Conservation (phyloP, 2,888 invertebrate genomes). For the Pammene aurita region DNA sequence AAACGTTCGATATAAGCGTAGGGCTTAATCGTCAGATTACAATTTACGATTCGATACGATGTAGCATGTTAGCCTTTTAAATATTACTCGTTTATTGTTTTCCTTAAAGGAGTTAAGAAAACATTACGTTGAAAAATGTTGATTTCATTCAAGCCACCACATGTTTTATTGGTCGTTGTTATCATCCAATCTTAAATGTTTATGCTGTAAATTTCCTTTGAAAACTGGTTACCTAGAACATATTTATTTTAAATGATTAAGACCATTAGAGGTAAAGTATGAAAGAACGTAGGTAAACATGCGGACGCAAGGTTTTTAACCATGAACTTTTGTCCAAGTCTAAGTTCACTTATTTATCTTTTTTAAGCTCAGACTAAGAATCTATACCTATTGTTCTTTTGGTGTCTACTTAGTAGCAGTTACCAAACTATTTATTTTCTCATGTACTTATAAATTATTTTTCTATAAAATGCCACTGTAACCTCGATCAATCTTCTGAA, state of each 20-base stretch:
- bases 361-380: background rate
- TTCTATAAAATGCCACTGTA: slow-evolving; percentile 25
- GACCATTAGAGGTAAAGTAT: background rate
- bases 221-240: too few relatives aligned
- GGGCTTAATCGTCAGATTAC: slow-evolving; percentile 13
- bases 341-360: background rate
- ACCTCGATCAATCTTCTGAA: slow-evolving; percentile 35
- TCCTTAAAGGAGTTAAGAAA: background rate
- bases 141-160: background rate
- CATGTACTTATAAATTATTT: slow-evolving; percentile 5
- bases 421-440: slow-evolving; percentile 3
- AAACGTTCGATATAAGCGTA: slow-evolving; percentile 6
- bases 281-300: background rate
- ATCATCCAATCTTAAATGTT: too few relatives aligned
- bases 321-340: background rate
- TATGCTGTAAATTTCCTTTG: too few relatives aligned
- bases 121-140: background rate
- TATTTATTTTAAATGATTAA: background rate
- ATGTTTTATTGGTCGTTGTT: background rate
- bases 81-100: background rate
- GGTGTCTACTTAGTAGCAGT: background rate
- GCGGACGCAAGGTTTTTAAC: background rate
- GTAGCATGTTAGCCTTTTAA: background rate
- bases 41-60: slow-evolving; percentile 36
- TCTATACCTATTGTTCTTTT: background rate